phyloP scores from a whole-genome alignment of 2,113 vertebrate species.

The Macquaria australasica region DNA sequence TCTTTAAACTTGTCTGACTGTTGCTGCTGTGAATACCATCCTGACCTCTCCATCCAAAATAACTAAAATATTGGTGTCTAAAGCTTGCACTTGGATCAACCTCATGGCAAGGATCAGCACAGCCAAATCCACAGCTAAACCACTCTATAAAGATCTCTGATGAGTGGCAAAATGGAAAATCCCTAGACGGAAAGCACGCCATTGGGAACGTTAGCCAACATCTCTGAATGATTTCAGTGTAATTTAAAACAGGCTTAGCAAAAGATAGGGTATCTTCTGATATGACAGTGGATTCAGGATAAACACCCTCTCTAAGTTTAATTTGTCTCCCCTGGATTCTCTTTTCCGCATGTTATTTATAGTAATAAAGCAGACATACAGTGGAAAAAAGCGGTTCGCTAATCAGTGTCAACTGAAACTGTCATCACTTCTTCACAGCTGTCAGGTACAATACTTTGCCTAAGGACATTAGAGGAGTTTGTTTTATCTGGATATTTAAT shows the following conservation, averaged over 20 bases:
- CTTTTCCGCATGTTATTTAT: slow-evolving; percentile 2
- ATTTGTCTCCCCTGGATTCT: background rate
- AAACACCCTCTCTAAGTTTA: background rate
- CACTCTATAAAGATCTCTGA: slow-evolving; percentile 21
- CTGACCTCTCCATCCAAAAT: background rate
- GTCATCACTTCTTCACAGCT: slow-evolving; percentile 47
- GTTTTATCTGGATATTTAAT: slow-evolving; percentile 51
- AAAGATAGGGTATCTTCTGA: background rate
- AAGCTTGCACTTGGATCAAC: slow-evolving; percentile 16
- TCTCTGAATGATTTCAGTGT: background rate
- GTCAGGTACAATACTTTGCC: slow-evolving; percentile 57
- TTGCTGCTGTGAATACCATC: background rate
- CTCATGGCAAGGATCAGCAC: slow-evolving; percentile 6
- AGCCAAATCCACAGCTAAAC: slow-evolving; percentile 25
- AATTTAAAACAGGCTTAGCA: slow-evolving; percentile 6
- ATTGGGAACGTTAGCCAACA: background rate
- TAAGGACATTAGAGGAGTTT: slow-evolving; percentile 49
- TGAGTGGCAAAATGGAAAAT: slow-evolving; percentile 17
- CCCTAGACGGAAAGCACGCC: background rate
- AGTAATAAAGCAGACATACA: slow-evolving; percentile 12
- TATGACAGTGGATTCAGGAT: slow-evolving; percentile 8
- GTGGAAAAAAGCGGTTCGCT: slow-evolving; percentile 3
- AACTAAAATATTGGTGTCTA: background rate
- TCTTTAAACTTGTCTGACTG: background rate
- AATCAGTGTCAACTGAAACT: slow-evolving; percentile 55